Percentiles rank a stretch among this genome's conserved stretches.
Evolutionary conservation across 2,113 vertebrate species (phyloP).

Genomic region (Geococcyx californianus): DNA sequence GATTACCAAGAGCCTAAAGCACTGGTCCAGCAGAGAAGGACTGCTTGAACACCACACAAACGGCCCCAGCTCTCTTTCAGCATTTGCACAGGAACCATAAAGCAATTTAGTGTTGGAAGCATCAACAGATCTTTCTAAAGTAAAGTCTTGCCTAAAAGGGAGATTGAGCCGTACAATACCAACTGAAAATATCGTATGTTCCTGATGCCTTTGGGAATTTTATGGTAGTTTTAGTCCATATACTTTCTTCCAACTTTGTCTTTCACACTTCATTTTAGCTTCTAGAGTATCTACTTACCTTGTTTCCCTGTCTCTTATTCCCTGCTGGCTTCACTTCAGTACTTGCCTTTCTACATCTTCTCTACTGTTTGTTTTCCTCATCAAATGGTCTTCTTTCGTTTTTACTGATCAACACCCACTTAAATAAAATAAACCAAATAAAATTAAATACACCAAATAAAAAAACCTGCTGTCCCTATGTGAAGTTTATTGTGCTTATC

Average conservation of each 20-base stretch:
- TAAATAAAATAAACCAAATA: neutral
- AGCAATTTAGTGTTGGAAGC: neutral
- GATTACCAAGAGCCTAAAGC: neutral
- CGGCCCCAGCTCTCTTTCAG: too few species aligned
- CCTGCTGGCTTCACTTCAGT: neutral
- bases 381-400: neutral
- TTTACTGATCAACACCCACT: neutral
- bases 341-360: neutral
- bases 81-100: fast-evolving
- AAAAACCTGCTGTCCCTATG: neutral
- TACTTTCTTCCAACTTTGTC: neutral
- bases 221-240: neutral
- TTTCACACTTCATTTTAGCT: neutral
- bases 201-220: neutral
- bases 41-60: neutral
- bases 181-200: neutral
- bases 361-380: neutral
- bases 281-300: neutral
- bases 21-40: neutral
- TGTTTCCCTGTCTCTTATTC: neutral
- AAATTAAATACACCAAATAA: neutral
- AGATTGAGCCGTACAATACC: neutral
- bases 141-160: neutral
- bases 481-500: neutral
- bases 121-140: neutral